Evolutionary conservation across 1,140 invertebrate species (phyloP).

Genomic region (Ooceraea biroi): DNA sequence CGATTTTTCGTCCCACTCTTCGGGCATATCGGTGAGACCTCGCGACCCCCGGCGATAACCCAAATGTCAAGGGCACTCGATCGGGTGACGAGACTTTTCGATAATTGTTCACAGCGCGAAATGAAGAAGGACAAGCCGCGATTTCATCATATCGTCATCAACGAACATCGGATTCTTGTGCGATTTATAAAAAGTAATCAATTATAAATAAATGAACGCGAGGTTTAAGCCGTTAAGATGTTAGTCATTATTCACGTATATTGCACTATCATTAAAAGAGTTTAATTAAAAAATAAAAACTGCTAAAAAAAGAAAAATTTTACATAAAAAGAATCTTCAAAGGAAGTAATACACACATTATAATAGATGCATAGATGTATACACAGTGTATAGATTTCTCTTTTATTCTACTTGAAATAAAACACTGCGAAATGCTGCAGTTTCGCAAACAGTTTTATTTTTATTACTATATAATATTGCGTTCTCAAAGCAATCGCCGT

Average conservation of each 20-base stretch:
- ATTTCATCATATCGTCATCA: constrained; percentile 33
- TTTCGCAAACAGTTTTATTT: not conserved
- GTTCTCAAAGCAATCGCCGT: not conserved
- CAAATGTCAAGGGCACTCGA: constrained; percentile 82
- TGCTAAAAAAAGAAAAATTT: no score
- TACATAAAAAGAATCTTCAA: no score
- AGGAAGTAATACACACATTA: no score
- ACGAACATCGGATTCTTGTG: not conserved
- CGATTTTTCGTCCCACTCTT: constrained; percentile 80
- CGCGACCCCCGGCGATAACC: constrained; percentile 82
- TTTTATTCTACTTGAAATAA: not conserved
- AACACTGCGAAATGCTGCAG: not conserved
- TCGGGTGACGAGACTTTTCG: constrained; percentile 73
- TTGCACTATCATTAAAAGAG: not conserved
- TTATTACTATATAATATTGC: not conserved
- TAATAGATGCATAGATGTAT: no score
- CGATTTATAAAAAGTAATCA: constrained; percentile 10
- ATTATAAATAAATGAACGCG: constrained; percentile 1
- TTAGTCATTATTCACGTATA: not conserved
- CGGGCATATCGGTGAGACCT: constrained; percentile 72
- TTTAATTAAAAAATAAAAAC: no score
- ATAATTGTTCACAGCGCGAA: constrained; percentile 52
- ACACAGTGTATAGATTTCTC: no score
- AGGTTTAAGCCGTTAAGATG: not conserved
- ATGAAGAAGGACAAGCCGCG: not conserved